Evolutionary conservation across 2,113 vertebrate species (phyloP).

Genomic region (Paraplagusia blochii): DNA sequence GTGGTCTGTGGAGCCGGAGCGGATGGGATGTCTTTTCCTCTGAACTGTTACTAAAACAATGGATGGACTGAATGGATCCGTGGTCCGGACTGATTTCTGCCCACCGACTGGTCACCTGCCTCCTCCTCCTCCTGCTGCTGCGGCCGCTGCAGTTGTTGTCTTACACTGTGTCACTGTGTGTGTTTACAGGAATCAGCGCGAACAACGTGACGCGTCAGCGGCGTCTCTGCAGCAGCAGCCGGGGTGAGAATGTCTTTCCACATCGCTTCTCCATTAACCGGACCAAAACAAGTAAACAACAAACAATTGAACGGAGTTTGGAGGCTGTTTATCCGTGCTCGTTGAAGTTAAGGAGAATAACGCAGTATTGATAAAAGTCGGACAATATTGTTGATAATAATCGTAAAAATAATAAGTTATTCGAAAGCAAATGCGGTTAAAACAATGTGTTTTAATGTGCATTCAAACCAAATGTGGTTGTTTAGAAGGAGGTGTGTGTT

Average conservation of each 20-base stretch:
- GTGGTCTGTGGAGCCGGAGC: conserved; percentile 35
- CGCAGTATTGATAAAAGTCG: conserved; percentile 11
- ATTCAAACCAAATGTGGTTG: neutral
- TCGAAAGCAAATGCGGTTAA: neutral
- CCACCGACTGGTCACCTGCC: conserved; percentile 41
- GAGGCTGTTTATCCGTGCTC: neutral
- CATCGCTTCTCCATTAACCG: conserved; percentile 22
- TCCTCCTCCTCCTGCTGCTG: neutral
- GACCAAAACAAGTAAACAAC: conserved; percentile 7
- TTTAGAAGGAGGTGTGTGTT: neutral
- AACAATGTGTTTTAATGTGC: neutral
- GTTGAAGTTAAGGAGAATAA: neutral
- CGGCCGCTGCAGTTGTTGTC: neutral
- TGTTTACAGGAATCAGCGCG: conserved; percentile 64
- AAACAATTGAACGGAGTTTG: conserved; percentile 22
- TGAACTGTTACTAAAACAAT: conserved; percentile 63
- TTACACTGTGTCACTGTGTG: conserved; percentile 32
- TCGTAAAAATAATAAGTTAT: neutral
- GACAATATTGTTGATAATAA: neutral
- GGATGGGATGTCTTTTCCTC: conserved; percentile 32
- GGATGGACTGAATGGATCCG: conserved; percentile 52
- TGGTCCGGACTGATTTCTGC: conserved; percentile 44
- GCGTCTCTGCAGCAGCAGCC: conserved; percentile 73
- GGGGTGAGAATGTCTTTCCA: conserved; percentile 70
- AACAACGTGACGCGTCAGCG: conserved; percentile 69